Evolutionary conservation across 2,797 vertebrate species (phyloP).

Genomic region (Brachyrhaphis roseni): DNA sequence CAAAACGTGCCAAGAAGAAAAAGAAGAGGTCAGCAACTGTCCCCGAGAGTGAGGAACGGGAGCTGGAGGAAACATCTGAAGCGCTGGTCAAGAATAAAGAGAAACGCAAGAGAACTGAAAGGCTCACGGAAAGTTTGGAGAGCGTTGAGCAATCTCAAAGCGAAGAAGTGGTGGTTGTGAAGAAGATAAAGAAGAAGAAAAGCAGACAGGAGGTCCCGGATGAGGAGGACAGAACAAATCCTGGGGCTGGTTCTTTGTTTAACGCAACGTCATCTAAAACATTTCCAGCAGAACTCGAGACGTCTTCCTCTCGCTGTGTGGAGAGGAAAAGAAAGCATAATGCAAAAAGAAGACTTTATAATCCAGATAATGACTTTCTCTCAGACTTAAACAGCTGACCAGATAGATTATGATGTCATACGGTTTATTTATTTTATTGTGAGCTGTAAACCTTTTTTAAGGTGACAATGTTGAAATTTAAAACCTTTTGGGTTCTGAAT

Average conservation of each 20-base stretch:
- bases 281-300: not conserved
- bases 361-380: conserved; percentile 17
- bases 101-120: conserved; percentile 4
- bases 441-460: not conserved
- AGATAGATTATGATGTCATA: not conserved
- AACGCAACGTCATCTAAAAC: not conserved
- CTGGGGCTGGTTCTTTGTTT: not conserved
- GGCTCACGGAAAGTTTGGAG: not conserved
- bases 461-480: not conserved
- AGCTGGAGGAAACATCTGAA: conserved; percentile 1
- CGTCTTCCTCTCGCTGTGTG: not conserved
- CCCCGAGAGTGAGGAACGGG: not conserved
- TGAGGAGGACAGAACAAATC: conserved; percentile 11
- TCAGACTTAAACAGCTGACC: not conserved
- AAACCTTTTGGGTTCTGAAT: not conserved
- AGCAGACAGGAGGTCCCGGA: not conserved
- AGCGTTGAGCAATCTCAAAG: not conserved
- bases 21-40: conserved; percentile 12
- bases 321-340: not conserved
- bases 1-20: conserved; percentile 25
- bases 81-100: conserved; percentile 12
- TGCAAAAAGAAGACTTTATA: conserved; percentile 29
- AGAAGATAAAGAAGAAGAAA: conserved; percentile 31
- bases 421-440: not conserved
- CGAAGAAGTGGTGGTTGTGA: not conserved